Evolutionary conservation across 2,888 invertebrate species (phyloP).

Genomic region (Gari tellinella): DNA sequence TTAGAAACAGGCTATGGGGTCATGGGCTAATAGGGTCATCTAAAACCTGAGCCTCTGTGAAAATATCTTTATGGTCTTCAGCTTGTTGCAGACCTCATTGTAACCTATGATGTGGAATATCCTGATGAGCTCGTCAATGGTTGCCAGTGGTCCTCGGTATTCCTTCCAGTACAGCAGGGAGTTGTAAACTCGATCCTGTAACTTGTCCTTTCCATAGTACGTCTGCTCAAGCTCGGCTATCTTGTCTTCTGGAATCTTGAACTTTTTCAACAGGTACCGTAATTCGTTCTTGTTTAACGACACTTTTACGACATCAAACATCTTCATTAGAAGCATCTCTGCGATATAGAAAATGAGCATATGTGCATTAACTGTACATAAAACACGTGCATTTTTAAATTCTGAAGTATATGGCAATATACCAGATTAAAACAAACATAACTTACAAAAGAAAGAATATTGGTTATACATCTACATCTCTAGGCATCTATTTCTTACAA

Average conservation of each 20-base stretch:
- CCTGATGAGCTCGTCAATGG: constrained; percentile 79
- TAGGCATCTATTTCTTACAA: no score
- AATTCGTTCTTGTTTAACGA: constrained; percentile 80
- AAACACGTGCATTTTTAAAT: no score
- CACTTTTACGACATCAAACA: constrained; percentile 76
- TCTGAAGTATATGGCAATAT: no score
- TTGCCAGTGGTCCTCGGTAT: constrained; percentile 72
- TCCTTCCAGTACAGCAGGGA: constrained; percentile 79
- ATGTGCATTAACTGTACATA: no score
- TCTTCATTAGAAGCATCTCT: constrained; percentile 78
- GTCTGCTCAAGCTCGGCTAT: constrained; percentile 79
- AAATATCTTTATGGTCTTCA: constrained; percentile 75
- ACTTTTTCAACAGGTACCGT: constrained; percentile 80
- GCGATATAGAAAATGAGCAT: no score
- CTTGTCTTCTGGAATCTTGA: constrained; percentile 77
- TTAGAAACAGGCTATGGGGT: background rate
- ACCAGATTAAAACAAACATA: no score
- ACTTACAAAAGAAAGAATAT: no score
- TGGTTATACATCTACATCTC: no score
- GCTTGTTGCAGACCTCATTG: constrained; percentile 68
- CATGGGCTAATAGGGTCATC: background rate
- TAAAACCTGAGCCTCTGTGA: constrained; percentile 73
- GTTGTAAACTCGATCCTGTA: constrained; percentile 74
- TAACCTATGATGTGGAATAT: constrained; percentile 80
- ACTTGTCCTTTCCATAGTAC: constrained; percentile 78